Base-by-base conservation (phyloP, 2,113 vertebrate species). In the Chionodraco myersi region DNA sequence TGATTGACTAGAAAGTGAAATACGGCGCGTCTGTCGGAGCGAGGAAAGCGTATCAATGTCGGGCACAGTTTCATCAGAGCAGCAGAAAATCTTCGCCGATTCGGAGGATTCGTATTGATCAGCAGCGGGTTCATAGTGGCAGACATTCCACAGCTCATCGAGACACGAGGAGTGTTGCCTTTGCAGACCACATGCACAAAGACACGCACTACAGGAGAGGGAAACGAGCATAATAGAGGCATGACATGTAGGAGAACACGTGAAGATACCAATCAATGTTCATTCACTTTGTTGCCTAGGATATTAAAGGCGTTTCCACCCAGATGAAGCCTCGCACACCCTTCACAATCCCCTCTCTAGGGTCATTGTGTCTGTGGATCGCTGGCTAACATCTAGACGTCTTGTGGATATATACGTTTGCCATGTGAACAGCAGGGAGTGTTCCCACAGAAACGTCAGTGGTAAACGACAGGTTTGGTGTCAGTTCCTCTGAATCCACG, bases 1-100 rank as follows among this genome's bases (percentile, higher is more conserved):
- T 72, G 75, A 86, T 81, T 54, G 82, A 88, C 77, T 81, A n/a
- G 26, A 15, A 82, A 75, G 63, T 70, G 76, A 84, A 84, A 78
- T 64, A 70, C 18, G 54, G 41, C 6, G 52, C 41, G 4, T 77
- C 54, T 56, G 6, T 45, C 48, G 62, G 59, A 63, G 65, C 2
- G 52, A 60, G 64, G 59, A 26, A 23, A 6, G 68, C 14, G 16
- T 45, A 58, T 81, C 71, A 62, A 69, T 80, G 45, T 51, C 15
- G 13, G 58, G 53, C 52, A 54, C 21, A 10, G 86, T 89, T 77
- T 80, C 67, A 66, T 63, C 66, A 73, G 74, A 74, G 69, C 30
- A 51, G 84, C 84, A 75, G 81, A 59, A 85, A 91, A 85, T 85
- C 86, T 21, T 66, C 45, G 48, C 34, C n/a, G 36, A 67, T 36